Conservation (phyloP, 64 coral and sea anemone genomes). For the Actinia equina region DNA sequence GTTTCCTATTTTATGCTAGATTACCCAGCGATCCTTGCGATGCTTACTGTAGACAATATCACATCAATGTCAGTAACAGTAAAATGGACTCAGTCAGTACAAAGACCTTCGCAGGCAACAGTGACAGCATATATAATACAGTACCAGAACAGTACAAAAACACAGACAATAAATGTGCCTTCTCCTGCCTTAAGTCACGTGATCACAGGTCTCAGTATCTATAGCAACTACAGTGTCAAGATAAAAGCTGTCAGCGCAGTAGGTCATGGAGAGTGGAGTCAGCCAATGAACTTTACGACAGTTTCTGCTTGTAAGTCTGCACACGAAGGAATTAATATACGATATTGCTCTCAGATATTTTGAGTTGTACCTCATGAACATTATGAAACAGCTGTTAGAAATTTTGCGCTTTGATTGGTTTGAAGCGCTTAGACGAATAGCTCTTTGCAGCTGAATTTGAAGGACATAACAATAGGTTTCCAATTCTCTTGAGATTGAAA, state of each 20-base stretch:
- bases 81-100: slow-evolving; percentile 22
- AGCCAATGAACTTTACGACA: slow-evolving; percentile 12
- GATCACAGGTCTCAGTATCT: slow-evolving; percentile 17
- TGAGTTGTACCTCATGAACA: too few relatives aligned
- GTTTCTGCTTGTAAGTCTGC: slow-evolving; percentile 30
- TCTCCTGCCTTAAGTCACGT: not conserved
- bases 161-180: not conserved
- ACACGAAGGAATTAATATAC: not conserved
- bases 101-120: not conserved
- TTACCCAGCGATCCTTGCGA: not conserved
- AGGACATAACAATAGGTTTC: too few relatives aligned
- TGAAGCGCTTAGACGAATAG: too few relatives aligned
- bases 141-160: not conserved
- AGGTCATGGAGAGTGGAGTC: slow-evolving; percentile 42
- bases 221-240: slow-evolving; percentile 39
- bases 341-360: too few relatives aligned
- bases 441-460: too few relatives aligned
- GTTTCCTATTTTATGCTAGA: slow-evolving; percentile 1
- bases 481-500: too few relatives aligned
- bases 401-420: too few relatives aligned
- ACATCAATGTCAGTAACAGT: slow-evolving; percentile 16
- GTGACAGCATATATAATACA: slow-evolving; percentile 3
- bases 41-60: not conserved
- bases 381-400: too few relatives aligned
- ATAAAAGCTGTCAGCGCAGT: slow-evolving; percentile 37